These are phyloP conservation scores for Falco cherrug DNA, from an alignment of 2,797 vertebrate species.

Conservation along the genomic window DNA sequence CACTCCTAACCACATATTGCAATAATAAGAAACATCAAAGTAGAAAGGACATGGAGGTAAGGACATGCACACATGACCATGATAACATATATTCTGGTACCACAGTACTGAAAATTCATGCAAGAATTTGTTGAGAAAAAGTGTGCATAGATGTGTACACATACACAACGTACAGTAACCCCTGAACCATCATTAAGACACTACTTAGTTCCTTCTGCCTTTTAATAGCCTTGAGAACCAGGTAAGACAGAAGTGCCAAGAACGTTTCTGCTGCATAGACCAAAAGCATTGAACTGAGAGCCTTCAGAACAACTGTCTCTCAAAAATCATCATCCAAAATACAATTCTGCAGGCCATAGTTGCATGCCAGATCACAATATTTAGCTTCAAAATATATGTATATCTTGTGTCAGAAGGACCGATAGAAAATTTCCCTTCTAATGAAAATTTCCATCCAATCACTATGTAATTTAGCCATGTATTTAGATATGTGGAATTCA, in stretches of 20 bases:
- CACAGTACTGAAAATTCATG: neutral
- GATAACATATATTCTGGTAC: neutral
- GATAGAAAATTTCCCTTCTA: neutral
- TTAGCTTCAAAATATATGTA: neutral
- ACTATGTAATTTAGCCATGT: neutral
- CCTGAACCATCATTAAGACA: neutral
- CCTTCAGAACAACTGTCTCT: neutral
- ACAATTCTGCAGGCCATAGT: neutral
- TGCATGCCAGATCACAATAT: neutral
- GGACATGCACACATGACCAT: accelerated
- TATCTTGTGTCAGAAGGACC: neutral
- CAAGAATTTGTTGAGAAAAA: neutral
- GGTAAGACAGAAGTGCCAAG: neutral
- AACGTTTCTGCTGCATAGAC: neutral
- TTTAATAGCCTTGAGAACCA: neutral
- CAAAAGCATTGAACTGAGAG: neutral
- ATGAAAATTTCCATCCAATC: neutral
- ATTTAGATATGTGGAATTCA: neutral
- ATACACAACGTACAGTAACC: neutral
- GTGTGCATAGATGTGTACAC: no score
- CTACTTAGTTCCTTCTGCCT: neutral
- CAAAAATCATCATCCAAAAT: neutral
- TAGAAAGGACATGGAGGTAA: neutral
- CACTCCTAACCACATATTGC: neutral
- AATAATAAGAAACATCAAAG: neutral